Evolutionary conservation across 2,797 vertebrate genomes (phyloP), one percentile per base, ranked within the genome.

Genomic region (Xiphorhynchus erythropygius): DNA sequence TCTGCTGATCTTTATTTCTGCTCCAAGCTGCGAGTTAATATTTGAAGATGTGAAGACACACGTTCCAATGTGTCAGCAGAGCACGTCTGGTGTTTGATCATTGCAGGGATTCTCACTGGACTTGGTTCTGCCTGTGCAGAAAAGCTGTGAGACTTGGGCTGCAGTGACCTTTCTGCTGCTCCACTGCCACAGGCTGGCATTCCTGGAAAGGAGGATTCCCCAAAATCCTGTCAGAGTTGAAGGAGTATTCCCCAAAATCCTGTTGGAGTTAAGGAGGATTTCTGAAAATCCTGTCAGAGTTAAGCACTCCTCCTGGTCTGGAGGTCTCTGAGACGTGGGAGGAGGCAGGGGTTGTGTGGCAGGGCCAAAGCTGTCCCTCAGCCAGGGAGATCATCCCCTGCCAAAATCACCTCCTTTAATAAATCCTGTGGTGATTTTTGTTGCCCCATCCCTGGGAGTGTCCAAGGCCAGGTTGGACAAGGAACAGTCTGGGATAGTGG

Each of bases 381-480:
- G 4, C 33, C 85, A 69, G 35, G 94, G 86, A 91, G 56, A 44
- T 50, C 64, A 41, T 50, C 64, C 85, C 79, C n/a, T 84, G 84
- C 91, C 83, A 5, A 13, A 18, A 33, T 92, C 68, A 65, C 73
- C 62, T 63, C 25, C 17, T 62, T 65, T 11, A 5, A 47, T 52
- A 16, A 5, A 17, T 52, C 64, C 71, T 50, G 52, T 1, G 10
- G 16, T 44, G 17, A 2, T 14, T 10, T 11, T 77, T 23, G n/a
- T 52, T 89, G 37, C 64, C 14, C n/a, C 71, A 19, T 30, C 24
- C 49, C 28, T 76, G 35, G 27, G 2, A 76, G 35, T 63, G 49
- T 0, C 56, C 70, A 37, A 15, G 42, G 55, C 32, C 35, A 28
- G 49, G 15, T 0, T 79, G 73, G 41, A 13, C 2, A 1, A n/a